Evolutionary conservation across 1,140 invertebrate genomes (phyloP).

Genomic region (Diabrotica virgifera): DNA sequence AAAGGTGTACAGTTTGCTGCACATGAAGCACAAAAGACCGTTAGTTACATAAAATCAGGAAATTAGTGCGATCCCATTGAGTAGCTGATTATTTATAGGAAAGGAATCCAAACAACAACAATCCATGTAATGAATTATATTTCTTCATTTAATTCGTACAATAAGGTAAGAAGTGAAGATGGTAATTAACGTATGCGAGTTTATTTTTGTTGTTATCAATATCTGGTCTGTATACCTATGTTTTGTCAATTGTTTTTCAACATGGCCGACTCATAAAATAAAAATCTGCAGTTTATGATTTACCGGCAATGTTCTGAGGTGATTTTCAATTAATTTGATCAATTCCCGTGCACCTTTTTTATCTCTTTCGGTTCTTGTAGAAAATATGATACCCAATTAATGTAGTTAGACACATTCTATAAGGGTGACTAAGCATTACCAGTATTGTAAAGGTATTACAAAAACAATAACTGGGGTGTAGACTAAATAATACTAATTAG

Average conservation of each 20-base stretch:
- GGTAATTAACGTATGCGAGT: neutral
- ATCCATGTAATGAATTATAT: neutral
- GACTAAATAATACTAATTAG: no score
- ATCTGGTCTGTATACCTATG: constrained; percentile 20
- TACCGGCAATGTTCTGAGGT: no score
- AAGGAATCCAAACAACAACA: constrained; percentile 11
- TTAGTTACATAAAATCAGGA: constrained; percentile 24
- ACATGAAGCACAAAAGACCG: constrained; percentile 19
- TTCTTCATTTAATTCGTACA: neutral
- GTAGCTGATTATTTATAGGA: constrained; percentile 13
- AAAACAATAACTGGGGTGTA: no score
- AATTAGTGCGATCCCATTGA: constrained; percentile 13
- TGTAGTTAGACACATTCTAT: no score
- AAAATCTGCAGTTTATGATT: no score
- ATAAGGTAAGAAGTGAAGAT: neutral
- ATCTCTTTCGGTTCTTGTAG: no score
- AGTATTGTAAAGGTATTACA: no score
- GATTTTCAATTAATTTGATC: no score
- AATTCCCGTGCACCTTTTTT: no score
- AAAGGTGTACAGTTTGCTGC: constrained; percentile 6
- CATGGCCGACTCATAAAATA: constrained; percentile 32
- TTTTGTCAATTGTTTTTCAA: constrained; percentile 40
- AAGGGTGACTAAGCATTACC: no score
- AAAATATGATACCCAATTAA: no score
- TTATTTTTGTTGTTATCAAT: constrained; percentile 14